Evolutionary conservation across 2,113 vertebrate genomes (phyloP).

Genomic region (Prionailurus viverrinus): DNA sequence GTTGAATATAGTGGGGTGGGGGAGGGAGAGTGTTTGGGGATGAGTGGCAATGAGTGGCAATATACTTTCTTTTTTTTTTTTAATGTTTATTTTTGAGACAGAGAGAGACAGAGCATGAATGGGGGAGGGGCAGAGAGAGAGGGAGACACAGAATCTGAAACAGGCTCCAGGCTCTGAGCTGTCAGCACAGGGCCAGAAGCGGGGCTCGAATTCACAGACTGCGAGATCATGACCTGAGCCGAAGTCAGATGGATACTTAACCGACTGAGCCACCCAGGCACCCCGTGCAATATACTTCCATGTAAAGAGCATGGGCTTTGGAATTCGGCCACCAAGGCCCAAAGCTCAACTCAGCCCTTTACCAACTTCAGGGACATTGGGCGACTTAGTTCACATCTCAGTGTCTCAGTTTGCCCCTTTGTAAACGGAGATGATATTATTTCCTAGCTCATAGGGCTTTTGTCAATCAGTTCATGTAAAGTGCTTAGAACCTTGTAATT

Average conservation of each 20-base stretch:
- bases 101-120: too few relatives aligned
- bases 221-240: too few relatives aligned
- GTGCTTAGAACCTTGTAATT: neutral
- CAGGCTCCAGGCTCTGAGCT: too few relatives aligned
- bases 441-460: neutral
- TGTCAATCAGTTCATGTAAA: neutral
- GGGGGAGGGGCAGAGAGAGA: too few relatives aligned
- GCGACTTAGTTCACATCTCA: neutral
- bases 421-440: neutral
- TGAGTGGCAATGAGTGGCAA: neutral
- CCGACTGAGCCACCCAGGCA: too few relatives aligned
- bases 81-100: too few relatives aligned
- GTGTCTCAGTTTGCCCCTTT: neutral
- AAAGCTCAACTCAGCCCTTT: neutral
- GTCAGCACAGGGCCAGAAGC: too few relatives aligned
- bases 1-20: neutral
- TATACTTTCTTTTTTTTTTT: neutral
- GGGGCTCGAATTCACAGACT: too few relatives aligned
- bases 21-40: accelerated
- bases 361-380: too few relatives aligned
- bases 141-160: too few relatives aligned
- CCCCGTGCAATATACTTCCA: neutral
- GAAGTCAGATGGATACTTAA: too few relatives aligned
- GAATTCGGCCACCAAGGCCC: neutral
- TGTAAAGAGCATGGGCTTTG: neutral